Conservation (phyloP, 2,888 invertebrate genomes). For the Megalurothrips usitatus region DNA sequence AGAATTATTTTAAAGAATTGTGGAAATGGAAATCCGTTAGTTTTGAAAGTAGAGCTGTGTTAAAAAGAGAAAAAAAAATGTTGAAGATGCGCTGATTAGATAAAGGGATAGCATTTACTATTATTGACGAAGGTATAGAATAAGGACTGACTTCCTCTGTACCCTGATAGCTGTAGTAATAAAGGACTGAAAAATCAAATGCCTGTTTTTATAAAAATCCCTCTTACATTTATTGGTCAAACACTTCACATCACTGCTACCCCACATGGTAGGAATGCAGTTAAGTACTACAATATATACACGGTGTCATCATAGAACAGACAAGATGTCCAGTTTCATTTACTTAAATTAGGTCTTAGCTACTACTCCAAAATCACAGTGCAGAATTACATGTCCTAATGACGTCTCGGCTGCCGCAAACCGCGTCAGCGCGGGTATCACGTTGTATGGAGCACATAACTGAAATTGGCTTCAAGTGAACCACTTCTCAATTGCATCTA, state of each 20-base stretch:
- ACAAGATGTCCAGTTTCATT: background rate
- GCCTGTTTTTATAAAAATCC: background rate
- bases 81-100: background rate
- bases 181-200: background rate
- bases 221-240: constrained; percentile 1
- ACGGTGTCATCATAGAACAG: background rate
- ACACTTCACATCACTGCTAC: background rate
- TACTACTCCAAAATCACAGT: background rate
- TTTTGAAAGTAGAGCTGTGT: background rate
- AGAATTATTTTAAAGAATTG: background rate
- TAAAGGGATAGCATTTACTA: background rate
- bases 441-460: background rate
- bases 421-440: background rate
- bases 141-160: constrained; percentile 5
- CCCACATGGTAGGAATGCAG: constrained; percentile 4
- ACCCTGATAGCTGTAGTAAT: constrained; percentile 4
- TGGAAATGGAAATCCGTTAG: background rate
- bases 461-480: background rate
- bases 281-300: background rate
- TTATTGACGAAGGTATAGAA: constrained; percentile 5
- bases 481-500: background rate
- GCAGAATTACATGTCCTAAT: too few relatives aligned
- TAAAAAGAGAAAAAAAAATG: background rate
- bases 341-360: background rate
- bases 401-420: background rate